Evolutionary conservation across 1,140 invertebrate species (phyloP).

Genomic region (Drosophila subpulchrella): DNA sequence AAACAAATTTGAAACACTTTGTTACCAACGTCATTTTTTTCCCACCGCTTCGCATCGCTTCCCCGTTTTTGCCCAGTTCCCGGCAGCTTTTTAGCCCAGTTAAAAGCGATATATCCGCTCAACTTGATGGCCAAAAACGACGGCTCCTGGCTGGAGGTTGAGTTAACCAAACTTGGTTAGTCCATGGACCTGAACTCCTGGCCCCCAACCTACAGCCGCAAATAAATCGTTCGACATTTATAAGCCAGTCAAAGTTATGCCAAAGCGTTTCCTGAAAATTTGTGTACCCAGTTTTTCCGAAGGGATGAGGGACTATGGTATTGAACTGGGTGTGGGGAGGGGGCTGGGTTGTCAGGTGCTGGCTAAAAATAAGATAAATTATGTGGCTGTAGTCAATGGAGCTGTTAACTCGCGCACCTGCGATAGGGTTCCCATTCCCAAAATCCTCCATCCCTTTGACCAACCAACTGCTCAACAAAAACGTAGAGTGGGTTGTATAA

Average conservation of each 20-base stretch:
- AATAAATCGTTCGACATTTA: slow-evolving; percentile 83
- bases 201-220: slow-evolving; percentile 48
- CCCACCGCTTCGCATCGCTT: background rate
- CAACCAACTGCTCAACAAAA: background rate
- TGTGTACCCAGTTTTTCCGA: slow-evolving; percentile 28
- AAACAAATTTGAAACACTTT: slow-evolving; percentile 81
- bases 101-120: slow-evolving; percentile 46
- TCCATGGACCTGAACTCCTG: slow-evolving; percentile 30
- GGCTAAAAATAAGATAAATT: slow-evolving; percentile 82
- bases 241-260: slow-evolving; percentile 82
- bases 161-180: slow-evolving; percentile 33
- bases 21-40: slow-evolving; percentile 63
- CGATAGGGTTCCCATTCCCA: slow-evolving; percentile 7
- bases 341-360: slow-evolving; percentile 21
- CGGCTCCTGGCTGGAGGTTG: background rate
- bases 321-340: background rate
- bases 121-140: slow-evolving; percentile 11
- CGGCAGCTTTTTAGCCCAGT: background rate
- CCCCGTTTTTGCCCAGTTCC: no score
- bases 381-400: slow-evolving; percentile 79
- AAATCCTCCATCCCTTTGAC: background rate
- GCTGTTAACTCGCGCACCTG: slow-evolving; percentile 79
- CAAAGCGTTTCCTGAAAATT: slow-evolving; percentile 67
- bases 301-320: background rate
- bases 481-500: background rate